Evolutionary conservation across 2,888 invertebrate species (phyloP), one percentile per base, ranked within the genome.

Genomic region (Agriopis leucophaearia): DNA sequence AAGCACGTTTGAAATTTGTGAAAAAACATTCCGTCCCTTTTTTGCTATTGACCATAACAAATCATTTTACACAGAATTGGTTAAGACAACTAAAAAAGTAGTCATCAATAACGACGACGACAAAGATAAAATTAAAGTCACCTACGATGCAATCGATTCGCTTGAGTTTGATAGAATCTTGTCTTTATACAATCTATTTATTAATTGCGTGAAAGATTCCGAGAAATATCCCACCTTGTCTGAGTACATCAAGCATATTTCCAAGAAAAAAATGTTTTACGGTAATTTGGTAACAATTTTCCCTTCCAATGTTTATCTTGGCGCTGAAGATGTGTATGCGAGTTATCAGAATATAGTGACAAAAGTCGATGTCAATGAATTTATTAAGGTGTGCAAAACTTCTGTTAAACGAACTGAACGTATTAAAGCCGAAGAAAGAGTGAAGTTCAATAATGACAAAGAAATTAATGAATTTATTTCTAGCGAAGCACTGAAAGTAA

Each of bases 21-120:
- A 47, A 16, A 47, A 82, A 16, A 83, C 83, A 36, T 77, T 73
- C 52, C 79, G 81, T 8, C 82, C 82, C 3, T 79, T 59, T 60
- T 83, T 83, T 63, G 58, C 69, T 12, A 65, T 80, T 16, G 76
- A 74, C 42, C 42, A 75, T 71, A 74, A 75, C 38, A 81, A 72
- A 52, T 79, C 80, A 36, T 83, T 80, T 68, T 83, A 83, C 61
- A 73, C 47, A 8, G 47, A 47, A 47, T 9, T 47, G 9, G 8
- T 47, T 9, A 47, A 16, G 3, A 8, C 7, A 8, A 47, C 47
- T 47, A 47, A 8, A 8, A 47, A 47, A 47, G 47, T 47, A 8
- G 47, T 47, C 16, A 47, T 47, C 47, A 16, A 47, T 9, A 16
- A 47, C n/a, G 47, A 15, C 8, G 15, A 47, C 16, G 47, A 66